Conservation (phyloP, 2,113 vertebrate species). For the Ceyx margarethae region DNA sequence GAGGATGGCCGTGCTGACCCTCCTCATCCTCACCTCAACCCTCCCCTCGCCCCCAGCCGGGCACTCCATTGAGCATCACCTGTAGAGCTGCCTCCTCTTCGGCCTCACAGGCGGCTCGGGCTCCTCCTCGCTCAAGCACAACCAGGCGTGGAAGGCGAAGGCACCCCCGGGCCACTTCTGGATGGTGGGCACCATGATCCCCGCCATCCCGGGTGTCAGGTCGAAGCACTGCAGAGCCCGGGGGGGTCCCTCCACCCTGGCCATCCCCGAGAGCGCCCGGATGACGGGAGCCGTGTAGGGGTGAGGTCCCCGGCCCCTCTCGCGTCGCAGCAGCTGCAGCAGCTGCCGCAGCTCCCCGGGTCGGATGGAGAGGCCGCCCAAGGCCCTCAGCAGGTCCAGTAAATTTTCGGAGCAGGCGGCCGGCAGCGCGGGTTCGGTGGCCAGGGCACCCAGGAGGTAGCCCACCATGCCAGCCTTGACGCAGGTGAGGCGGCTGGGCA, state of each 20-base stretch:
- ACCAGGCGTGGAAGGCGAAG: constrained; percentile 95
- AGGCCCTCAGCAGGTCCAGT: constrained; percentile 82
- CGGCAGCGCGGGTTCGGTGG: constrained; percentile 71
- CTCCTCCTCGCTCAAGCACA: constrained; percentile 83
- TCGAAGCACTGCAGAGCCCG: constrained; percentile 91
- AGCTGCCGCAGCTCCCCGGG: constrained; percentile 86
- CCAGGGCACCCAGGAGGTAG: constrained; percentile 80
- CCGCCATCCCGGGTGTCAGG: constrained; percentile 91
- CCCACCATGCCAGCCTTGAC: constrained; percentile 91
- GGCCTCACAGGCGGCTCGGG: constrained; percentile 34
- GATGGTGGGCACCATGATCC: constrained; percentile 93
- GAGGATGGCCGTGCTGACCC: not conserved
- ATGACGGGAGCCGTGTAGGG: constrained; percentile 77
- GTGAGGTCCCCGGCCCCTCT: constrained; percentile 55
- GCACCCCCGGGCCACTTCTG: constrained; percentile 90
- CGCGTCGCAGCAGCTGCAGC: constrained; percentile 76
- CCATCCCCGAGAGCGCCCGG: constrained; percentile 87
- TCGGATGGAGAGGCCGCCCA: constrained; percentile 87
- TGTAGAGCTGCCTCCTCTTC: constrained; percentile 94
- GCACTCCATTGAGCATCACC: constrained; percentile 64
- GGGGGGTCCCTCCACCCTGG: constrained; percentile 74
- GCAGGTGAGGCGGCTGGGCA: constrained; percentile 86
- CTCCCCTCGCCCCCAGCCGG: too few species aligned
- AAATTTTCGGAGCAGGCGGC: constrained; percentile 82
- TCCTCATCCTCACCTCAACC: not conserved